Evolutionary conservation across 2,888 invertebrate species (phyloP).

Genomic region (Nymphalis c-album): DNA sequence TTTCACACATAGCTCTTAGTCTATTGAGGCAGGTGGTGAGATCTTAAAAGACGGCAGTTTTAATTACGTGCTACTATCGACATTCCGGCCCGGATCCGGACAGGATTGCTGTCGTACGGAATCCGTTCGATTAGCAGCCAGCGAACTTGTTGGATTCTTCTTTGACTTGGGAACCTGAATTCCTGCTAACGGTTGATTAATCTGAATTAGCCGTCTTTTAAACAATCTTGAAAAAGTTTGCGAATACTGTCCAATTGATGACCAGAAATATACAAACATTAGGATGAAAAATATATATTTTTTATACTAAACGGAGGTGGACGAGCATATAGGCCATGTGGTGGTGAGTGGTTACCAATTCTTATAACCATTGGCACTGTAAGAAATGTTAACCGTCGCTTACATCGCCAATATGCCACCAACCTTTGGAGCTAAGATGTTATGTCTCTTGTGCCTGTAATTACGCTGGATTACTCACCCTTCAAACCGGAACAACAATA

Average conservation of each 20-base stretch:
- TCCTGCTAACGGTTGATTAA: constrained; percentile 32
- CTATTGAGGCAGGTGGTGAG: constrained; percentile 55
- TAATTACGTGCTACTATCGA: constrained; percentile 68
- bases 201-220: constrained; percentile 31
- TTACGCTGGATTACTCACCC: no score
- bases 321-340: no score
- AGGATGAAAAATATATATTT: no score
- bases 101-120: constrained; percentile 58
- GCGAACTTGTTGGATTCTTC: constrained; percentile 61
- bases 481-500: no score
- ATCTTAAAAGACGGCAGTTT: constrained; percentile 69
- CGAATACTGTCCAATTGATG: not conserved
- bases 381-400: no score
- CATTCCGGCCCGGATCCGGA: constrained; percentile 55
- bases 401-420: no score
- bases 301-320: no score
- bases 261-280: not conserved
- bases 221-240: constrained; percentile 23
- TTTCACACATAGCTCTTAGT: constrained; percentile 40
- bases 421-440: no score
- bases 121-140: constrained; percentile 66
- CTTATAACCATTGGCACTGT: no score
- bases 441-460: no score
- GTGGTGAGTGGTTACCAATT: no score
- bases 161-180: constrained; percentile 34